Base-by-base conservation (phyloP, 2,888 invertebrate genomes). In the Brachylomia viminalis region DNA sequence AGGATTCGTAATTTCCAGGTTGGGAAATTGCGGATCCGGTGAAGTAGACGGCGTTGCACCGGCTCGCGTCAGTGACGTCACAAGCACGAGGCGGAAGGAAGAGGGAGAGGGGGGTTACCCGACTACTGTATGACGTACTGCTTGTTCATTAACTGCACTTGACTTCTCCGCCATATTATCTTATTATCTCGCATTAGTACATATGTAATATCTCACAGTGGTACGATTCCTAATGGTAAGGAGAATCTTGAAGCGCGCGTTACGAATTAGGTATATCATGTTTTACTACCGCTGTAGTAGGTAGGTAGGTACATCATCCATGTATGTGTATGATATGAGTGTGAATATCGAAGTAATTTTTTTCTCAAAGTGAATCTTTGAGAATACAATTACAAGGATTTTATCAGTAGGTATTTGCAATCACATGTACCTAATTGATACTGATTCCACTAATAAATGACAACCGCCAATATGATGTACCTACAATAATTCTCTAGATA, bases 1-100 rank as follows among this genome's bases (percentile, higher is more conserved):
- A 93, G 90, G 90, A 88, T 89, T 90, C 85, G 90, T 93, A 94
- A 95, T 94, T 94, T 94, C 94, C 95, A 93, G 90, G 91, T 86
- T 92, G 91, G 94, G 95, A 95, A 94, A 95, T 95, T 93, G 93
- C 87, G 81, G 77, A 88, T 87, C 89, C 85, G 85, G 87, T 76
- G 86, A 73, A 70, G 75, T 74, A 70, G 79, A 71, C 56, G 69
- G 62, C 58, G 77, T 52, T 86, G 80, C 82, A 86, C 74, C 77
- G 73, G 59, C 54, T 85, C 58, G 69, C 70, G 74, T 79, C 74
- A 77, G 70, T 71, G 78, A 74, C 70, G 82, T 84, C 77, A 72
- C 78, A 79, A 80, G 74, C 76, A 77, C 56, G 71, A 58, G 72
- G 64, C 49, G 72, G 79, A 62, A 45, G 81, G 67, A 70, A 72